Base-by-base conservation (phyloP, 2,113 vertebrate species). In the Trachemys scripta region DNA sequence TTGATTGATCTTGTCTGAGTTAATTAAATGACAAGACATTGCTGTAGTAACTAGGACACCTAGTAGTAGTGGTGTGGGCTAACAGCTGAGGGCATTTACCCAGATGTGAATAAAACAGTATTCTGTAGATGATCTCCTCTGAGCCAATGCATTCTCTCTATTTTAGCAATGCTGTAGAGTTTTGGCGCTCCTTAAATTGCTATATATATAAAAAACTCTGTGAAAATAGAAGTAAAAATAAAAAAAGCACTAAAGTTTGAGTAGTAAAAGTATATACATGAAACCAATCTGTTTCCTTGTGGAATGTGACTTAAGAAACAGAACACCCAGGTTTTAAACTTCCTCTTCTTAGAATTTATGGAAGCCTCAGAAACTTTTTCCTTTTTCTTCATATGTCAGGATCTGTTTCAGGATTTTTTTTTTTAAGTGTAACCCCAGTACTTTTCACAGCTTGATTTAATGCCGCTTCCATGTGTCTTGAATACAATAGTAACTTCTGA, bases 401-500 rank as follows among this genome's bases (percentile, higher is more conserved):
- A 97, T 98, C 91, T 57, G n/a, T 97, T 97, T 98, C 96, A 91
- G 95, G 93, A 97, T 97, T 95, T 80, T 90, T 75, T 96, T 97
- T 97, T 94, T 92, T 80, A 92, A 96, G 93, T 97, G 91, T 96
- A 98, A 98, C 94, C 97, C 80, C 69, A 90, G 93, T 87, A 95
- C 13, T 8, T 96, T 98, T 97, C 98, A 97, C 97, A 98, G 98
- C 96, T 98, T 98, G 98, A 98, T 98, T 98, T 98, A 98, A 98
- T 98, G 94, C 96, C 95, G 95, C 98, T 96, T 97, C 97, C 97
- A 98, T 98, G 93, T 97, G 95, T 95, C 96, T 96, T 93, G 97
- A 98, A 97, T 96, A 98, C 97, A 98, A 98, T 97, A 95, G 97
- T 94, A 97, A 98, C 98, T 98, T 98, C 98, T 98, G 98, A 98